Evolutionary conservation across 2,888 invertebrate species (phyloP), one percentile per base, ranked within the genome.

Genomic region (Ischnura elegans): DNA sequence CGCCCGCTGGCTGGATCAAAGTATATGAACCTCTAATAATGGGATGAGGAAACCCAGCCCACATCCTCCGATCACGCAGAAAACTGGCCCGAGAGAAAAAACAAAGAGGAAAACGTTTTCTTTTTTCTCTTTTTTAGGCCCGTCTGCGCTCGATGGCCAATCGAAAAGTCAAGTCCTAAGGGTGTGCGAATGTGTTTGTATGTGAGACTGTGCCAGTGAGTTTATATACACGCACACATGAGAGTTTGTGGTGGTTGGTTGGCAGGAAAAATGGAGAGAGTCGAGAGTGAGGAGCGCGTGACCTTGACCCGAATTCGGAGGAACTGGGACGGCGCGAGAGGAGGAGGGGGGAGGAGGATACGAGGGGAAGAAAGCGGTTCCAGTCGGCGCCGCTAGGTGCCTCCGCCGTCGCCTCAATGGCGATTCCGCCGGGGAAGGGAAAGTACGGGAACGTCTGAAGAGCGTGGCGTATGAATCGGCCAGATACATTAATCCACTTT

Each of bases 271-370:
- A 76, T 76, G 0, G 76, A 76, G 76, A 76, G 76, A 76, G 76
- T 76, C 76, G 76, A 76, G 10, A 36, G 76, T n/a, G 61, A 8
- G 29, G 76, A 4, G 76, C 36, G 76, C 36, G 36, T 10, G 76
- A 76, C 76, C 76, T 76, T 76, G 76, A 76, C 76, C 76, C 76
- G 36, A 36, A 76, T 76, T 25, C 61, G 61, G 19, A n/a, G 61
- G 76, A 76, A 76, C 29, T 76, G 76, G 76, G 36, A 76, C 76
- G 29, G 76, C 29, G 29, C 66, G 76, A n/a, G n/a, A 16, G 21
- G 21, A 61, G 21, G 61, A 21, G 16, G 47, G 47, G 6, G 47
- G 47, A 47, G 47, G 47, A 47, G 61, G n/a, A 6, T 25, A 21
- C n/a, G 61, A 61, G 61, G 21, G n/a, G 21, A n/a, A n/a, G n/a